These are phyloP conservation scores for Oryzias woworae DNA, from an alignment of 2,113 vertebrate genomes.

Conservation along the genomic window DNA sequence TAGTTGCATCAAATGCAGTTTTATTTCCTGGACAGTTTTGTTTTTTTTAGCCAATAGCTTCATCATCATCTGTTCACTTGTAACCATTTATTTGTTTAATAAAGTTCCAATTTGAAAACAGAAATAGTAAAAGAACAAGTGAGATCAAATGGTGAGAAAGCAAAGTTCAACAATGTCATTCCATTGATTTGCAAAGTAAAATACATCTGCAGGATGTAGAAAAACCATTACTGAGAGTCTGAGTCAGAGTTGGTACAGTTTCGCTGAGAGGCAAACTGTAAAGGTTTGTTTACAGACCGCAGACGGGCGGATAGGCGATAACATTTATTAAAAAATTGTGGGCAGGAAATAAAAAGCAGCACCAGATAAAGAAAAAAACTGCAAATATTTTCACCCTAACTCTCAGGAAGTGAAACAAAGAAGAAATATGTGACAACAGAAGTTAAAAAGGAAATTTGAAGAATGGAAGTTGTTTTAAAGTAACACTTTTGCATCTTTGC, in stretches of 20 bases:
- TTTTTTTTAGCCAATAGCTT: too few species aligned
- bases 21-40: background rate
- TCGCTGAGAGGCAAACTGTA: conserved; percentile 24
- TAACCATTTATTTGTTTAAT: conserved; percentile 14
- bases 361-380: conserved; percentile 77
- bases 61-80: conserved; percentile 18
- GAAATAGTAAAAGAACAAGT: background rate
- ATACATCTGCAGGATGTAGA: too few species aligned
- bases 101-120: conserved; percentile 30
- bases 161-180: background rate
- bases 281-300: conserved; percentile 63
- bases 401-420: conserved; percentile 11
- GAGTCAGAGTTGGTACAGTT: background rate
- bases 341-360: conserved; percentile 64
- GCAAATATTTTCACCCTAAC: conserved; percentile 24
- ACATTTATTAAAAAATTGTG: conserved; percentile 67
- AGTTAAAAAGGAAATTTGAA: too few species aligned
- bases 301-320: conserved; percentile 54
- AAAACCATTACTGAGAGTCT: background rate
- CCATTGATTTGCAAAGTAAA: too few species aligned
- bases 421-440: too few species aligned
- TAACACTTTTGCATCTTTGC: too few species aligned
- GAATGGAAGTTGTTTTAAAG: too few species aligned
- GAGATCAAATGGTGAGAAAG: background rate
- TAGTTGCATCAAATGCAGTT: conserved; percentile 23